Evolutionary conservation across 2,113 vertebrate species (phyloP), one percentile per base, ranked within the genome.

Genomic region (Engraulis encrasicolus): DNA sequence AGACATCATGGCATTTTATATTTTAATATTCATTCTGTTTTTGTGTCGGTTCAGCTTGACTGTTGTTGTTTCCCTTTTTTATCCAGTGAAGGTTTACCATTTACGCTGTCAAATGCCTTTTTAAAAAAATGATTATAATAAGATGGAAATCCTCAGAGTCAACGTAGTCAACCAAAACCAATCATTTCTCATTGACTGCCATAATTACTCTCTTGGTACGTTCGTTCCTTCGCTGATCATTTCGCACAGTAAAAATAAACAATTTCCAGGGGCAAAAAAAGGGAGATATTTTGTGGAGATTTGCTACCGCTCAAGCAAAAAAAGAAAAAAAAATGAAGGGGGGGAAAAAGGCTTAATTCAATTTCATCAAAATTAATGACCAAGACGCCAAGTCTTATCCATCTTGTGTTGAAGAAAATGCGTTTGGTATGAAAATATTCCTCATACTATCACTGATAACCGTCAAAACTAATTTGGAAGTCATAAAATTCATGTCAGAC

Each of bases 291-390:
- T 74, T 74, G 1, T 31, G 61, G 61, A 71, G 27, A 71, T 15
- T 27, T 2, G 6, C 15, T 34, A 14, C 27, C 23, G 40, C 40
- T 45, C 40, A 45, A 45, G 40, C 40, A 45, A 45, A 45, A 45
- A 45, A 9, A 74, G 12, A 34, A 34, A 27, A 31, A 66, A 71
- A 34, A n/a, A n/a, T n/a, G n/a, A n/a, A n/a, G n/a, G n/a, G n/a
- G n/a, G n/a, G n/a, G n/a, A n/a, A n/a, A 34, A 71, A 23, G 9
- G 27, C 12, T 71, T 31, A 71, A 71, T 71, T 71, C 61, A 50
- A 50, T 45, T 84, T 80, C 52, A 82, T 86, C 79, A 87, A 87
- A 50, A 90, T 87, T 87, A 89, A 88, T 90, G 83, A 11, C 19
- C 54, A 58, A 58, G 54, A 58, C 9, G n/a, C 27, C 7, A 71